Evolutionary conservation across 2,888 invertebrate genomes (phyloP).

Genomic region (Drosophila recens): DNA sequence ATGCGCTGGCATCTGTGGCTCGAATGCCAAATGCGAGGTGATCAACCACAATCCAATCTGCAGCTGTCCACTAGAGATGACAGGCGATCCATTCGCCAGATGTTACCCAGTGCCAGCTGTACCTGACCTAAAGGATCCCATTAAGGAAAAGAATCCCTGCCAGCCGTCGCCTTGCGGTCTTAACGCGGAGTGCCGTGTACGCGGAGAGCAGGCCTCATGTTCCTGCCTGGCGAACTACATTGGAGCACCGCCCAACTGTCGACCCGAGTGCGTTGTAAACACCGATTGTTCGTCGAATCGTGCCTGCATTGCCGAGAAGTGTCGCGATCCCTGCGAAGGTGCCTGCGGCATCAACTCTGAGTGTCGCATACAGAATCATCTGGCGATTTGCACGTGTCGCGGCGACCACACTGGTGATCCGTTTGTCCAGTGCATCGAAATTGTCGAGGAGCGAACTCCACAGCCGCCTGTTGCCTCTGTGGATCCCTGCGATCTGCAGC

Average conservation of each 20-base stretch:
- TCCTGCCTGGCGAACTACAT: conserved; percentile 88
- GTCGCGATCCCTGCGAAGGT: conserved; percentile 90
- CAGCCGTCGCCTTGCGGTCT: conserved; percentile 90
- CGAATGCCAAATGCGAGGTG: conserved; percentile 91
- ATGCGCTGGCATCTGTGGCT: conserved; percentile 92
- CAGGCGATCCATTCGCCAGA: conserved; percentile 92
- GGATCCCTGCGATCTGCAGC: conserved; percentile 92
- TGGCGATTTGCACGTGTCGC: conserved; percentile 89
- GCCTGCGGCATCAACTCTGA: conserved; percentile 90
- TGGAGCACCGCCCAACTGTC: conserved; percentile 90
- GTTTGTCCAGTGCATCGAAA: conserved; percentile 87
- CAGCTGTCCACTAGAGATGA: conserved; percentile 90
- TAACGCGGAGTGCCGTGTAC: conserved; percentile 89
- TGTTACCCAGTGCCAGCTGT: conserved; percentile 87
- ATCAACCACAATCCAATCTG: conserved; percentile 94
- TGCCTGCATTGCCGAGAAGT: conserved; percentile 90
- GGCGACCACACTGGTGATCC: conserved; percentile 89
- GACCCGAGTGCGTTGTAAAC: conserved; percentile 88
- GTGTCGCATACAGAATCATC: conserved; percentile 90
- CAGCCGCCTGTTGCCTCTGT: conserved; percentile 83
- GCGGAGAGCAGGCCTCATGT: conserved; percentile 88
- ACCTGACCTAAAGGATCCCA: conserved; percentile 71
- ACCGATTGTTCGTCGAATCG: conserved; percentile 88
- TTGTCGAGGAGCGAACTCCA: conserved; percentile 86
- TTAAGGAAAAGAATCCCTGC: conserved; percentile 87